Evolutionary conservation across 2,113 vertebrate genomes (phyloP).

Genomic region (Bolborhynchus lineola): DNA sequence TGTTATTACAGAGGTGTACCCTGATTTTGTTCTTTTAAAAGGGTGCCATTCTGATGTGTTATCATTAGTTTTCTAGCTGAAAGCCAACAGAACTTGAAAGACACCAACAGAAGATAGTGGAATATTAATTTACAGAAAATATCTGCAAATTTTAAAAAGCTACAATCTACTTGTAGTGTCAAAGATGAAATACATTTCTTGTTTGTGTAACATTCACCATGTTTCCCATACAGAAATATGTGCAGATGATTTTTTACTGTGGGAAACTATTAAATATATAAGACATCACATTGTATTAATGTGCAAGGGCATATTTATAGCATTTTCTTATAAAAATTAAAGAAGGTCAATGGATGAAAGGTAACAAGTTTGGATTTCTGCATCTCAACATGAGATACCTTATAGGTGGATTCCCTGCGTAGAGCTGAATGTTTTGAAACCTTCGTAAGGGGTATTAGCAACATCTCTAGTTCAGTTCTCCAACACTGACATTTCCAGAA

Average conservation of each 20-base stretch:
- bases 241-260: neutral
- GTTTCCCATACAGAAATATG: neutral
- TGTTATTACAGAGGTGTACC: neutral
- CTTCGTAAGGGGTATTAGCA: neutral
- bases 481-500: neutral
- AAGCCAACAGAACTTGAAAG: neutral
- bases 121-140: neutral
- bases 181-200: neutral
- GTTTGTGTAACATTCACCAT: neutral
- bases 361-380: neutral
- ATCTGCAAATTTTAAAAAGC: neutral
- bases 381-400: neutral
- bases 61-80: neutral
- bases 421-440: neutral
- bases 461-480: neutral
- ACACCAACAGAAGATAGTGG: neutral
- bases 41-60: neutral
- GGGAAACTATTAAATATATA: neutral
- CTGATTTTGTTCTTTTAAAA: slow-evolving; percentile 18
- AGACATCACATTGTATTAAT: neutral
- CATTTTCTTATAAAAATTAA: neutral
- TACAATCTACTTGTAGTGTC: neutral
- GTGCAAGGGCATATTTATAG: neutral
- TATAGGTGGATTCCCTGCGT: neutral
- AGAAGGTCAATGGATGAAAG: neutral